Evolutionary conservation across 1,140 invertebrate genomes (phyloP).

Genomic region (Oreohelix idahoensis): DNA sequence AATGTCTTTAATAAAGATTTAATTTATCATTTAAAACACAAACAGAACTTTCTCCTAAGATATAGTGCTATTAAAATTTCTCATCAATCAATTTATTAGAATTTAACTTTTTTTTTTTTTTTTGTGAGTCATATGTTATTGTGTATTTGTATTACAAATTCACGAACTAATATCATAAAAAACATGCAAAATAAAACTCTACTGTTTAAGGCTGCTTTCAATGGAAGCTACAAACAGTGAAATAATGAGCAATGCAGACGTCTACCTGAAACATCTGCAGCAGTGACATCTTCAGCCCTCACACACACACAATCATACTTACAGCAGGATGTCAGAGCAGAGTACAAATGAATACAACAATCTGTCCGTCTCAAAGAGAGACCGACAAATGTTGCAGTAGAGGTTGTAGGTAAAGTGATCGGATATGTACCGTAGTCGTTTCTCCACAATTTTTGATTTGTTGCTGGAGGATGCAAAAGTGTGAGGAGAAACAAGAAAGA

Average conservation of each 20-base stretch:
- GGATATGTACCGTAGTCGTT: slow-evolving; percentile 68
- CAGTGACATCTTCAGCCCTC: not conserved
- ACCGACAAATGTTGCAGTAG: slow-evolving; percentile 71
- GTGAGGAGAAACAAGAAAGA: slow-evolving; percentile 1
- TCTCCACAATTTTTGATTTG: slow-evolving; percentile 68
- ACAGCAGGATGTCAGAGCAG: slow-evolving; percentile 73
- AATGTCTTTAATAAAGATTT: too few relatives aligned
- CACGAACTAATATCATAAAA: too few relatives aligned
- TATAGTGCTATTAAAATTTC: too few relatives aligned
- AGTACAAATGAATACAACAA: slow-evolving; percentile 72
- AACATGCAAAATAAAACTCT: too few relatives aligned
- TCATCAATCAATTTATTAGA: too few relatives aligned
- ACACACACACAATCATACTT: slow-evolving; percentile 55
- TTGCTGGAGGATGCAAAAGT: slow-evolving; percentile 44
- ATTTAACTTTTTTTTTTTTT: too few relatives aligned
- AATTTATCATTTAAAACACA: too few relatives aligned
- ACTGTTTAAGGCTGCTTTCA: too few relatives aligned
- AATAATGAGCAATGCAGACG: not conserved
- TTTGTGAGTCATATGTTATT: too few relatives aligned
- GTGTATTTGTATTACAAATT: too few relatives aligned
- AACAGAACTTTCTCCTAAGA: too few relatives aligned
- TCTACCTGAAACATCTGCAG: not conserved
- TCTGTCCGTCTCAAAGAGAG: slow-evolving; percentile 73
- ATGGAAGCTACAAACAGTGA: too few relatives aligned
- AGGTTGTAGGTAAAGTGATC: slow-evolving; percentile 73